Evolutionary conservation across 1,140 invertebrate species (phyloP), one percentile per base, ranked within the genome.

Genomic region (Aphidius gifuensis): DNA sequence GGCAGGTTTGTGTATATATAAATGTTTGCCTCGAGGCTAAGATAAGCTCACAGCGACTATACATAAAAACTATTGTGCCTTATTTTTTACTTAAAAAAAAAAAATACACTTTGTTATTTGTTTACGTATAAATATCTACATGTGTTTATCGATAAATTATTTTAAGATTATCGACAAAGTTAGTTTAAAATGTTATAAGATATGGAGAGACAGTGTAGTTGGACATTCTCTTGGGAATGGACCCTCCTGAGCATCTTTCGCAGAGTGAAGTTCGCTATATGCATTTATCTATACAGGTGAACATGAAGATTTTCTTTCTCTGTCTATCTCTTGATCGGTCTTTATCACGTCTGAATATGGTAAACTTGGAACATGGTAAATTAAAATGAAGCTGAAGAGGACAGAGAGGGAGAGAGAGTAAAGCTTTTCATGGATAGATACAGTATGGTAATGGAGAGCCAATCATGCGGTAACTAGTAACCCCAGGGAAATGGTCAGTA

Each of bases 401-500:
- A 32, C 23, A 4, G 4, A 51, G 39, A 51, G 23, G 38, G n/a
- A 60, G 58, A 40, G 39, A 11, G 9, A 8, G 47, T 49, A 32
- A 32, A 32, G 23, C 23, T 32, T 32, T 32, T 32, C 23, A 58
- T 61, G 59, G 58, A 69, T 70, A 70, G 70, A 61, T 68, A 72
- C 67, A 68, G 70, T 80, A 80, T 80, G 79, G 77, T 80, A 80
- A 80, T 80, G 77, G 77, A 79, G 73, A 77, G 73, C 78, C 77
- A 80, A 80, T 80, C 79, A 79, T 79, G 79, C 77, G 79, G 77
- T 80, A 79, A 80, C 77, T 76, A 76, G 71, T 71, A 69, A 76
- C 77, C 75, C 77, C 67, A 65, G 79, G 79, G 79, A 80, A 65
- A 71, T 70, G 75, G 73, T 74, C 76, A 72, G 69, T 68, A 64